A percentile compares a stretch with the other conserved stretches of the same genome.
Conservation (phyloP, 92 coral and sea anemone genomes). For the Diadumene lineata region DNA sequence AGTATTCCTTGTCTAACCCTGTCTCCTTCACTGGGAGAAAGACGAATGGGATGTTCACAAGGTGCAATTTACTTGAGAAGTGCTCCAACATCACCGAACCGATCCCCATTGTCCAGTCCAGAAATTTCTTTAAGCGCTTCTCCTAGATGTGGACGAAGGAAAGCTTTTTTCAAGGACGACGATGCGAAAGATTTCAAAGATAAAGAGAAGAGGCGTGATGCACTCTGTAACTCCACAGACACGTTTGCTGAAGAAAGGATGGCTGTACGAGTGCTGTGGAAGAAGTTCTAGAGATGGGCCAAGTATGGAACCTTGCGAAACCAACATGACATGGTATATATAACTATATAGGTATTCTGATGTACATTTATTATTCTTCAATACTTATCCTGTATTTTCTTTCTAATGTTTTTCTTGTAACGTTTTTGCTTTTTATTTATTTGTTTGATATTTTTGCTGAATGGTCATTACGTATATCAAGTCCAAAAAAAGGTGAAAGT, state of each 20-base stretch:
- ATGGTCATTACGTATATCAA: too few species aligned
- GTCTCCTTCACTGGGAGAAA: not conserved
- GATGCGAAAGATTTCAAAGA: not conserved
- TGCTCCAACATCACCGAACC: not conserved
- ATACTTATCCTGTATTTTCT: too few species aligned
- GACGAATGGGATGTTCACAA: not conserved
- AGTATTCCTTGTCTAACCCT: not conserved
- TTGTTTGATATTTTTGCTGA: too few species aligned
- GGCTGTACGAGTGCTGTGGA: not conserved
- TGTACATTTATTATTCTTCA: not conserved
- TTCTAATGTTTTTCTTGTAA: too few species aligned
- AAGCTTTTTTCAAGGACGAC: not conserved
- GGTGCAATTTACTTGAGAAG: not conserved
- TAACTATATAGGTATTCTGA: not conserved
- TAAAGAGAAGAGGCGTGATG: not conserved
- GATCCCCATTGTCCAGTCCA: not conserved
- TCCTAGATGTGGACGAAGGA: not conserved
- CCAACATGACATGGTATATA: not conserved
- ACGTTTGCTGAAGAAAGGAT: not conserved
- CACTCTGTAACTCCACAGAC: not conserved
- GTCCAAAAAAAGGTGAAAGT: too few species aligned
- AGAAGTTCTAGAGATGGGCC: not conserved
- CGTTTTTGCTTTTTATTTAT: too few species aligned
- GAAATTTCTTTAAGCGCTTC: not conserved
- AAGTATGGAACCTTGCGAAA: not conserved